Base-by-base conservation (phyloP, 2,888 invertebrate species). In the Phyllotreta cruciferae region DNA sequence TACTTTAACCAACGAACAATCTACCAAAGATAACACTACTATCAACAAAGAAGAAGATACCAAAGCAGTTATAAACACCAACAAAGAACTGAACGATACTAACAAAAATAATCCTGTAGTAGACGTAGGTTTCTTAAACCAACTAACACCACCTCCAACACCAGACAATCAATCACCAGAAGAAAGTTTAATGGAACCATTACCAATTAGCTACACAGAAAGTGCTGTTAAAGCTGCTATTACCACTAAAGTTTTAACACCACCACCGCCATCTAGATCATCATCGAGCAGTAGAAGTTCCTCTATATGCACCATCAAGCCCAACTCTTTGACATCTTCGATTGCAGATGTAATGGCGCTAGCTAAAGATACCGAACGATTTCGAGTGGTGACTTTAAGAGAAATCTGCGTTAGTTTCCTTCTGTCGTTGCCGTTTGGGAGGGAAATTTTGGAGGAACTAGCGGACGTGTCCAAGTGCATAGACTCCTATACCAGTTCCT, bases 291-390 rank as follows among this genome's bases (percentile, higher is more conserved):
- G 87, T 56, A 71, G 72, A 56, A 74, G 74, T 42, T 89, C 89
- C 34, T 85, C 85, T 42, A 79, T 88, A 72, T 89, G 88, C 77
- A 91, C 91, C 36, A 88, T 88, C 64, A 88, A 88, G 77, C 89
- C 88, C 75, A 87, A 87, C 72, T 86, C 87, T 39, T 82, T 82
- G 63, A 82, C 81, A 74, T 85, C 87, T 55, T 88, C 88, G 69
- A 80, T 86, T 52, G 84, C 83, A 72, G 88, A 89, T 76, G 83
- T 88, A 55, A 82, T 84, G 73, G 85, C 85, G 71, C 80, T 86
- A 70, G 74, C 84, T 77, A 83, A 73, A 56, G 75, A 84, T 74
- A 84, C 85, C 69, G 84, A 84, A 64, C 57, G 60, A 9, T 66
- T 49, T 36, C 66, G 75, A 49, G 75, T 76, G 1, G 38, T 65